These are phyloP conservation scores for Tylochromis polylepis DNA, from an alignment of 2,113 vertebrate species.

Conservation along the genomic window DNA sequence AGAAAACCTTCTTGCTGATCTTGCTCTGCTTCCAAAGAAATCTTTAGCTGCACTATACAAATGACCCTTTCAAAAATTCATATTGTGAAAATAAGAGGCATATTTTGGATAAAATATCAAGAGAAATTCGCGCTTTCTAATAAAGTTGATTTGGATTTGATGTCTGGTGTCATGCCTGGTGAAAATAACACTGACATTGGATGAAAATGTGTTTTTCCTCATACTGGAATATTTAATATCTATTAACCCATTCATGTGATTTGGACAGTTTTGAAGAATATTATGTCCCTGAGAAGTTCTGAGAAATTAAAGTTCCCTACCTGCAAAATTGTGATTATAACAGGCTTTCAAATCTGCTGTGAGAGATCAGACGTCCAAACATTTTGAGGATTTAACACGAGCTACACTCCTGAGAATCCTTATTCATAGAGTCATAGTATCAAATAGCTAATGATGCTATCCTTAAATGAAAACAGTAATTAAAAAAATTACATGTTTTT, in stretches of 20 bases:
- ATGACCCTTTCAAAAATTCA: background rate
- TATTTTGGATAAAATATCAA: background rate
- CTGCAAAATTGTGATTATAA: background rate
- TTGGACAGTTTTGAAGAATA: background rate
- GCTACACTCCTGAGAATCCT: background rate
- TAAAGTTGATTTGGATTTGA: background rate
- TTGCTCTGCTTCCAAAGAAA: background rate
- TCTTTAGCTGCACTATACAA: background rate
- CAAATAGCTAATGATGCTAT: background rate
- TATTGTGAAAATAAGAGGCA: background rate
- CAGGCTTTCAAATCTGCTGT: background rate
- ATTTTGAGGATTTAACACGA: background rate
- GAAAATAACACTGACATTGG: background rate
- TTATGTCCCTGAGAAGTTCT: background rate
- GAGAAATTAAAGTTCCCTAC: background rate
- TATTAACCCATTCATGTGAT: background rate
- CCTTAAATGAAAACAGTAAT: background rate
- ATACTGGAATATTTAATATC: background rate
- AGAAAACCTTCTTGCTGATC: background rate
- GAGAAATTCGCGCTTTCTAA: rapidly evolving
- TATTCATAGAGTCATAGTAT: background rate
- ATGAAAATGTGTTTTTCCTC: background rate
- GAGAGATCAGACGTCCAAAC: background rate
- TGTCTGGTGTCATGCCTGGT: background rate
- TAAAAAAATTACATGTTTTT: background rate